phyloP scores from a whole-genome alignment of 2,113 vertebrate genomes.

The Protobothrops mucrosquamatus region DNA sequence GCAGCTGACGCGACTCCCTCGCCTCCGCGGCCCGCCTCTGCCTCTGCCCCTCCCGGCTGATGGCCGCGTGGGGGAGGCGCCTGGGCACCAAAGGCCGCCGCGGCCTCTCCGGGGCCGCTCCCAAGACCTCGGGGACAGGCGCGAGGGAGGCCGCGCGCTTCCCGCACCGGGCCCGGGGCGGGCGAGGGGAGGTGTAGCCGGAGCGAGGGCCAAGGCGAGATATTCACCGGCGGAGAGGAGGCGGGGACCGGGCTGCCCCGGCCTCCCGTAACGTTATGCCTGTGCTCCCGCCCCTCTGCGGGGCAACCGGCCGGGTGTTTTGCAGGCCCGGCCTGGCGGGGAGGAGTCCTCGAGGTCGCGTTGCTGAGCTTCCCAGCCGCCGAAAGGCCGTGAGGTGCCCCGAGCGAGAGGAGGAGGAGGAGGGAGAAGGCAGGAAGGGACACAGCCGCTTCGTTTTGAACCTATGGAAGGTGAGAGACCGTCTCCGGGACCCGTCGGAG shows the following conservation, averaged over 20 bases:
- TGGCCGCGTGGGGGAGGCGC: neutral
- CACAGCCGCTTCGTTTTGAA: neutral
- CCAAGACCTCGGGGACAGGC: neutral
- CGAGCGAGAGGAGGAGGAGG: neutral
- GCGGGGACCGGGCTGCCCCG: conserved; percentile 31
- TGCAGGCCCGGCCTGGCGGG: conserved; percentile 45
- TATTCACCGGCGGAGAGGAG: neutral
- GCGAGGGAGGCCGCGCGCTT: neutral
- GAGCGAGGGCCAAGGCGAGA: neutral
- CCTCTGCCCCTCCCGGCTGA: neutral
- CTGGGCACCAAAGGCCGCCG: neutral
- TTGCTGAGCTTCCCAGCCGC: conserved; percentile 7
- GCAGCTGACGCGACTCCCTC: neutral
- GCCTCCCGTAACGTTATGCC: conserved; percentile 2
- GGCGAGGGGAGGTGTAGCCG: neutral
- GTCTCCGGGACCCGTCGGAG: neutral
- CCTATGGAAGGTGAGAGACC: conserved; percentile 3
- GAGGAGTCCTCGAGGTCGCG: conserved; percentile 33
- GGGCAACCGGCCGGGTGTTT: neutral
- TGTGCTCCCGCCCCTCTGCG: conserved; percentile 4
- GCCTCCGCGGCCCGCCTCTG: neutral
- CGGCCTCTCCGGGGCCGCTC: neutral
- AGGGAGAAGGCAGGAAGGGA: neutral
- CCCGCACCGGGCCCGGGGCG: neutral
- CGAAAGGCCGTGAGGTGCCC: neutral